Evolutionary conservation across 92 coral and sea anemone genomes (phyloP).

Genomic region (Zoanthus sociatus): DNA sequence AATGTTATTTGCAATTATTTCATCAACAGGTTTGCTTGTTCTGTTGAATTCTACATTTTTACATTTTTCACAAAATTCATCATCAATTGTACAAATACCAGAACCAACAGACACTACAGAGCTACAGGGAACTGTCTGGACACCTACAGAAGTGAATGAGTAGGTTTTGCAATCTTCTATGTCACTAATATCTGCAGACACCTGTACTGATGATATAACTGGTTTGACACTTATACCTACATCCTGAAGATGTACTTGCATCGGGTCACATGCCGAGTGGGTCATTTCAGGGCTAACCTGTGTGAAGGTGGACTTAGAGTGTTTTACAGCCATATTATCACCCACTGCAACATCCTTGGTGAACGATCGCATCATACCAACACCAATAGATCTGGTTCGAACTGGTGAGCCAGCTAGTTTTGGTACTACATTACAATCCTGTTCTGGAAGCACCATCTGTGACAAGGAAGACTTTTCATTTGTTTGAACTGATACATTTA

Average conservation of each 20-base stretch:
- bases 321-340: conserved; percentile 63
- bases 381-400: conserved; percentile 89
- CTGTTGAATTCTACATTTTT: conserved; percentile 54
- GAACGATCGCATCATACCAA: conserved; percentile 91
- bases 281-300: conserved; percentile 64
- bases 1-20: conserved; percentile 83
- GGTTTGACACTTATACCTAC: conserved; percentile 68
- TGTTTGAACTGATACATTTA: conserved; percentile 23
- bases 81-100: conserved; percentile 88
- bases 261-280: conserved; percentile 70
- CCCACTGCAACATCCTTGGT: conserved; percentile 89
- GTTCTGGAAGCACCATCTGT: background rate
- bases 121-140: conserved; percentile 66
- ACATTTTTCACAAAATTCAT: conserved; percentile 78
- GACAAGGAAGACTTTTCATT: conserved; percentile 18
- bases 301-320: conserved; percentile 47
- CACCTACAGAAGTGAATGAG: conserved; percentile 36
- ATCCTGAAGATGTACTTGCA: conserved; percentile 41
- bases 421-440: background rate
- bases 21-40: conserved; percentile 75
- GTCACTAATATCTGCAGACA: conserved; percentile 40
- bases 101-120: conserved; percentile 84
- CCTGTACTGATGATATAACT: conserved; percentile 56
- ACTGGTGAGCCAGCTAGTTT: conserved; percentile 23
- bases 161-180: background rate